phyloP scores from a whole-genome alignment of 2,888 invertebrate genomes.

The Panzeria rudis region DNA sequence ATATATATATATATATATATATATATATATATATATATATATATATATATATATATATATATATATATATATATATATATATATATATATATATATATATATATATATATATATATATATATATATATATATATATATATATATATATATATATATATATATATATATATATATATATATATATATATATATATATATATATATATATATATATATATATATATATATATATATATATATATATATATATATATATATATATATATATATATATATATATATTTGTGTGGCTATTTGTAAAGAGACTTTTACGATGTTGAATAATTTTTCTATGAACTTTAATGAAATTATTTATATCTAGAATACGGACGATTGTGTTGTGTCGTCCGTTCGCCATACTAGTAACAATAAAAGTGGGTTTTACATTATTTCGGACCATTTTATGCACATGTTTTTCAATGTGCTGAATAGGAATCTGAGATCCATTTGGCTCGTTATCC shows the following conservation, averaged over 20 bases:
- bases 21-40: slow-evolving; percentile 1
- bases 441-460: too few species aligned
- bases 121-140: neutral
- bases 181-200: neutral
- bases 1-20: too few species aligned
- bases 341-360: too few species aligned
- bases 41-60: slow-evolving; percentile 5
- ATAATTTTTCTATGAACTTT: too few species aligned
- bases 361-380: too few species aligned
- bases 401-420: too few species aligned
- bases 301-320: too few species aligned
- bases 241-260: slow-evolving; percentile 5
- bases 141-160: slow-evolving; percentile 5
- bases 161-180: slow-evolving; percentile 5
- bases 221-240: slow-evolving; percentile 5
- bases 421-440: too few species aligned
- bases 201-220: slow-evolving; percentile 5
- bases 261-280: slow-evolving; percentile 5
- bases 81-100: slow-evolving; percentile 5
- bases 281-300: too few species aligned
- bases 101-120: slow-evolving; percentile 5
- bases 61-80: slow-evolving; percentile 5
- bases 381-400: too few species aligned
- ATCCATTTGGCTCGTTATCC: too few species aligned
- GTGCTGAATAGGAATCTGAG: too few species aligned